A percentile compares a stretch with the other conserved stretches of the same genome.
Evolutionary conservation across 2,888 invertebrate species (phyloP).

Genomic region (Branchipolynoe longqiensis): DNA sequence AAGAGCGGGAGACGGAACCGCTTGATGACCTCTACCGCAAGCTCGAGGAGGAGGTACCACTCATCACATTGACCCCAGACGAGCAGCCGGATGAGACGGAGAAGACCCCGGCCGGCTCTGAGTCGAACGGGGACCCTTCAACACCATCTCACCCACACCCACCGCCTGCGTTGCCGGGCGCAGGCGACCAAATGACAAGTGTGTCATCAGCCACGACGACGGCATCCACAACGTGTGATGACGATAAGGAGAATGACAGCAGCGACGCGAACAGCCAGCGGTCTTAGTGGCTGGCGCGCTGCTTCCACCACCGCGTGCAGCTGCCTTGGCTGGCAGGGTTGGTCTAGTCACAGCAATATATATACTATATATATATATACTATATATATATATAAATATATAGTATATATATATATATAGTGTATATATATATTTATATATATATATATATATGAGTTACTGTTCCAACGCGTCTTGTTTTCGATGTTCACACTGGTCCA

Average conservation of each 20-base stretch:
- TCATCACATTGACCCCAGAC: neutral
- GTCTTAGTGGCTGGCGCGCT: constrained; percentile 29
- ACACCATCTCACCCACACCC: neutral
- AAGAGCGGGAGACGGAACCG: constrained; percentile 97
- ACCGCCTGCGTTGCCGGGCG: neutral
- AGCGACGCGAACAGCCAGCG: neutral
- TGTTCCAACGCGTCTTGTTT: neutral
- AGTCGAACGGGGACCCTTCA: neutral
- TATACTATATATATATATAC: too few relatives aligned
- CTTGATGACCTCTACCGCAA: constrained; percentile 88
- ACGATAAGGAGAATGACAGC: constrained; percentile 28
- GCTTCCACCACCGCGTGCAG: neutral
- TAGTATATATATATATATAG: too few relatives aligned
- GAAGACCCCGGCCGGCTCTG: neutral
- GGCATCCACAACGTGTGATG: neutral
- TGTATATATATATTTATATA: too few relatives aligned
- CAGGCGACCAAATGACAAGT: neutral
- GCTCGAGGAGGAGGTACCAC: constrained; percentile 53
- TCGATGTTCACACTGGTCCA: neutral
- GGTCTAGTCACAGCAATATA: neutral
- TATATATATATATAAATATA: too few relatives aligned
- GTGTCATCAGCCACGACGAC: neutral
- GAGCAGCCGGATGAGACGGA: neutral
- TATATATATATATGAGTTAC: neutral
- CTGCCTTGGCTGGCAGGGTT: neutral